These are phyloP conservation scores for Trissolcus brochymenae DNA, from an alignment of 2,888 invertebrate genomes.

Conservation along the genomic window DNA sequence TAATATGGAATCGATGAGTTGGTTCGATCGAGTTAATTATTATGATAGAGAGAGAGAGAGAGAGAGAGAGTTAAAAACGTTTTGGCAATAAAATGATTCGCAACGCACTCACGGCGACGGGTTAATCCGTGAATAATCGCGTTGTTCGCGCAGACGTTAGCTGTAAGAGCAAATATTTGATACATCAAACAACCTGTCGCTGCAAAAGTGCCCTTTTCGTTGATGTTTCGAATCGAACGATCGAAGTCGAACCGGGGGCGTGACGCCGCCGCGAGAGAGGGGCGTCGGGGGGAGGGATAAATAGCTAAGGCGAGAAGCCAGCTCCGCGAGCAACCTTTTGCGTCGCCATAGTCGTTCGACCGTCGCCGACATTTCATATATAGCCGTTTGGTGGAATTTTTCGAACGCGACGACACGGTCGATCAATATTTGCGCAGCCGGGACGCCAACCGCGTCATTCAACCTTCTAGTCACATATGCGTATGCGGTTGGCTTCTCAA, in stretches of 20 bases:
- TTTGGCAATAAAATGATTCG: constrained; percentile 4
- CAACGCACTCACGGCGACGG: constrained; percentile 17
- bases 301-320: constrained; percentile 16
- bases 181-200: constrained; percentile 58
- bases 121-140: constrained; percentile 57
- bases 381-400: constrained; percentile 75
- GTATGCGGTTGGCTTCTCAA: constrained; percentile 66
- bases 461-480: constrained; percentile 75
- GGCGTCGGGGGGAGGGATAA: constrained; percentile 6
- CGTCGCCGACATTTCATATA: constrained; percentile 62
- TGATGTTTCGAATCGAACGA: constrained; percentile 50
- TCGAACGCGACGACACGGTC: constrained; percentile 74
- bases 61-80: background rate
- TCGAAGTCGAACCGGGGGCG: constrained; percentile 38
- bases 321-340: constrained; percentile 5
- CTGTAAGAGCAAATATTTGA: constrained; percentile 52
- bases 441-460: constrained; percentile 72
- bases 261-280: constrained; percentile 13
- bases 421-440: constrained; percentile 77
- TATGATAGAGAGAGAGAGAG: background rate
- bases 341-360: constrained; percentile 40
- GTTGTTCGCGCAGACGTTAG: constrained; percentile 55
- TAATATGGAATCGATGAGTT: too few species aligned
- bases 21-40: too few species aligned
- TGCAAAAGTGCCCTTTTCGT: constrained; percentile 55